Percentiles rank a stretch among this genome's conserved stretches.
Evolutionary conservation across 2,888 invertebrate species (phyloP).

Genomic region (Augochlorella aurata): DNA sequence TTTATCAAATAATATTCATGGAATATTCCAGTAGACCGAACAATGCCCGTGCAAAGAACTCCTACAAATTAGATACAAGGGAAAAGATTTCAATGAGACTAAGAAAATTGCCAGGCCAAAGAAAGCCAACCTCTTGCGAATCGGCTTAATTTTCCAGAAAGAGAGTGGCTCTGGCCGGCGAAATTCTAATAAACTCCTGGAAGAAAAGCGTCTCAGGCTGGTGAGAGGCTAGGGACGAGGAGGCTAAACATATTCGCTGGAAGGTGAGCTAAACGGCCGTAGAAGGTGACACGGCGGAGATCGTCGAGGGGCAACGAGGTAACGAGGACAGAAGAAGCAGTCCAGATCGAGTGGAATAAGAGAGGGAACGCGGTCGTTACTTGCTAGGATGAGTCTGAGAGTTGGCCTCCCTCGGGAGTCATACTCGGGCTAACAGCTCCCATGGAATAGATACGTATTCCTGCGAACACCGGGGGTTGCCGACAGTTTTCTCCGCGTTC

Average conservation of each 20-base stretch:
- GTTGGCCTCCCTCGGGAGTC: slow-evolving; percentile 77
- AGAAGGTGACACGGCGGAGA: slow-evolving; percentile 71
- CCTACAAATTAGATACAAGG: too few relatives aligned
- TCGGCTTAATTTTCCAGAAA: slow-evolving; percentile 22
- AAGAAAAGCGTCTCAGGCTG: background rate
- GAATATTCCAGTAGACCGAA: too few relatives aligned
- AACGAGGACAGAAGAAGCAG: slow-evolving; percentile 66
- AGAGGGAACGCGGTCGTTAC: slow-evolving; percentile 74
- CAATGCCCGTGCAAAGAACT: too few relatives aligned
- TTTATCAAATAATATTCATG: too few relatives aligned
- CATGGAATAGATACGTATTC: slow-evolving; percentile 75
- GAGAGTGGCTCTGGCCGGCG: slow-evolving; percentile 29
- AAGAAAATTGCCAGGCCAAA: background rate
- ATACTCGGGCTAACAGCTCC: slow-evolving; percentile 76
- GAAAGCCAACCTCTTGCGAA: slow-evolving; percentile 7
- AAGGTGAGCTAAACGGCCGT: slow-evolving; percentile 66
- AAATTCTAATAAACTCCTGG: slow-evolving; percentile 42
- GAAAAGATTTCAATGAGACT: background rate
- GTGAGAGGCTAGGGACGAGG: slow-evolving; percentile 5
- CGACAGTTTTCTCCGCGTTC: slow-evolving; percentile 47
- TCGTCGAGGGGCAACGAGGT: slow-evolving; percentile 43
- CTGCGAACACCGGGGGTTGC: slow-evolving; percentile 52
- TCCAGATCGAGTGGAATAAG: slow-evolving; percentile 68
- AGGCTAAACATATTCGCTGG: slow-evolving; percentile 33
- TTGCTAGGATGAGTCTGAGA: slow-evolving; percentile 78